Percentiles rank a stretch among this genome's conserved stretches.
Evolutionary conservation across 2,797 vertebrate species (phyloP).

Genomic region (Aeoliscus strigatus): DNA sequence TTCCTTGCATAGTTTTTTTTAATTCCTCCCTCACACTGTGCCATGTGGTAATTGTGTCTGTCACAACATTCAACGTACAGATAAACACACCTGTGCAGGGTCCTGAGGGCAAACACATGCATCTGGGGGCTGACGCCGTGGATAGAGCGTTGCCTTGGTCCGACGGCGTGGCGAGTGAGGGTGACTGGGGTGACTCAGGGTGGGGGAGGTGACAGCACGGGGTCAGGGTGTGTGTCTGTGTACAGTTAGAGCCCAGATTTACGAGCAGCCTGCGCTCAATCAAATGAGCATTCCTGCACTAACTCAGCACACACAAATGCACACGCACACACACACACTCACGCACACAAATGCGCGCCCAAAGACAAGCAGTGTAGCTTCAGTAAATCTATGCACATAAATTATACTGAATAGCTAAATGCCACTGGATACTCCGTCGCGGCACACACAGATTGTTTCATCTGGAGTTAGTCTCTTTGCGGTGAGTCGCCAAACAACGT

Average conservation of each 20-base stretch:
- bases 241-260: conserved; percentile 79
- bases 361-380: conserved; percentile 18
- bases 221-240: conserved; percentile 73
- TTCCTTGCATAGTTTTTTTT: conserved; percentile 20
- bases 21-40: conserved; percentile 16
- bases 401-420: conserved; percentile 41
- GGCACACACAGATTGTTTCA: neutral
- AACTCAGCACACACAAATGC: conserved; percentile 73
- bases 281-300: conserved; percentile 78
- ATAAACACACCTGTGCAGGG: conserved; percentile 38
- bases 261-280: conserved; percentile 80
- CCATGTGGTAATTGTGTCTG: conserved; percentile 24
- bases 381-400: conserved; percentile 22
- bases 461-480: conserved; percentile 53
- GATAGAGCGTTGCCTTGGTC: conserved; percentile 26
- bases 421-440: conserved; percentile 14
- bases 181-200: conserved; percentile 1
- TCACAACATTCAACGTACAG: conserved; percentile 19
- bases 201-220: conserved; percentile 31
- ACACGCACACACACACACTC: conserved; percentile 21
- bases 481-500: conserved; percentile 60
- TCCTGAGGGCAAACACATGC: conserved; percentile 11
- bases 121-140: conserved; percentile 18
- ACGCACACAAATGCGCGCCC: conserved; percentile 18
- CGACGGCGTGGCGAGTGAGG: conserved; percentile 12